Base-by-base conservation (phyloP, 2,888 invertebrate genomes). In the Eurois occulta region DNA sequence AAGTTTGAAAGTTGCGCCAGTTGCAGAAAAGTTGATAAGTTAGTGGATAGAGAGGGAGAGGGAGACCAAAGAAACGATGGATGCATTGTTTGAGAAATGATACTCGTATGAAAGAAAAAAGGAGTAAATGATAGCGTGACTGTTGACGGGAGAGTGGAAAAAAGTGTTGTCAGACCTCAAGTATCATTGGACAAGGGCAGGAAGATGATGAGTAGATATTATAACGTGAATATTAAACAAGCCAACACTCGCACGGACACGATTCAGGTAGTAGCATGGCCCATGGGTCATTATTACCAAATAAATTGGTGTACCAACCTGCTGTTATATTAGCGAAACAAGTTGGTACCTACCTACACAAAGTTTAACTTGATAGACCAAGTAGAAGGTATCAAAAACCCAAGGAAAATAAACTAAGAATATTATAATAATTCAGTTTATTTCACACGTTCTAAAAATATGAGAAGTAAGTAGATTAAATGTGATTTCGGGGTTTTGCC, bases 391-490 rank as follows among this genome's bases (percentile, higher is more conserved):
- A 21, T 18, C 28, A 28, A 32, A 60, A 60, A 60, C 60, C 32
- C 32, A 8, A 58, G 6, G 3, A 32, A 60, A 60, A 60, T 60
- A 32, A 18, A 60, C 21, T 21, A 21, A 11, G 8, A 62, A 21
- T 32, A 60, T 10, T 5, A 32, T 21, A 46, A 38, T 52, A 28
- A n/a, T 18, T n/a, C 18, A 13, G 48, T 35, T n/a, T 55, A 55
- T 46, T 75, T 60, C 28, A 75, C 16, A 66, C 5, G 13, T 28
- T 64, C 24, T 55, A 64, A 69, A 60, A 68, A 69, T 76, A 43
- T 55, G 11, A 55, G 38, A 28, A 24, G 10, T 62, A 77, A 66
- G 55, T 55, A 66, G 58, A 76, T 64, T 70, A 78, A 70, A 70
- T 70, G 52, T 71, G 52, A 78, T 64, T 78, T 46, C 28, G 24